Evolutionary conservation across 1,140 invertebrate genomes (phyloP).

Genomic region (Daktulosphaira vitifoliae): DNA sequence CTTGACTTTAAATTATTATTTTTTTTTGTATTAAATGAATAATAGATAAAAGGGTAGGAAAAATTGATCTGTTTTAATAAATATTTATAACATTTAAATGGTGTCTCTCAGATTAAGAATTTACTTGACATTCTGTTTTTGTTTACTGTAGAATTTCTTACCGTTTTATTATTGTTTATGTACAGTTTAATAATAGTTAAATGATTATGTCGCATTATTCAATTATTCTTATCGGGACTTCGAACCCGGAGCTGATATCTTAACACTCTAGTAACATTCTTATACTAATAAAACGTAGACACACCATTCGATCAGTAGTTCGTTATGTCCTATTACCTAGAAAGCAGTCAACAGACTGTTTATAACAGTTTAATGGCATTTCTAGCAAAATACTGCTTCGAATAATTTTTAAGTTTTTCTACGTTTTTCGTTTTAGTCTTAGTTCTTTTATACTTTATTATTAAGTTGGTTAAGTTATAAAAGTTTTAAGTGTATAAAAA

Average conservation of each 20-base stretch:
- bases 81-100: too few species aligned
- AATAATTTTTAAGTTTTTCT: neutral
- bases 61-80: too few species aligned
- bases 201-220: too few species aligned
- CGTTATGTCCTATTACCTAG: neutral
- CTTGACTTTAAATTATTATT: too few species aligned
- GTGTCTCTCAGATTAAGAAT: too few species aligned
- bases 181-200: too few species aligned
- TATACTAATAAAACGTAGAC: neutral
- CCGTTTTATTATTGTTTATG: too few species aligned
- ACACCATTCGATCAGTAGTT: neutral
- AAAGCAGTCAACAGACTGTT: slow-evolving; percentile 2
- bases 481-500: neutral
- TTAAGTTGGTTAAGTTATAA: neutral
- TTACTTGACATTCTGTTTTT: too few species aligned
- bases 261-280: neutral
- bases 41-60: too few species aligned
- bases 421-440: neutral
- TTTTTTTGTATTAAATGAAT: too few species aligned
- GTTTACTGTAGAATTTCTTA: too few species aligned
- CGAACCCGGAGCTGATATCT: neutral
- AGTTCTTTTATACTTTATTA: neutral
- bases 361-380: neutral
- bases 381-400: neutral
- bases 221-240: slow-evolving; percentile 9